Evolutionary conservation across 1,140 invertebrate species (phyloP), one percentile per base, ranked within the genome.

Genomic region (Nomia melanderi): DNA sequence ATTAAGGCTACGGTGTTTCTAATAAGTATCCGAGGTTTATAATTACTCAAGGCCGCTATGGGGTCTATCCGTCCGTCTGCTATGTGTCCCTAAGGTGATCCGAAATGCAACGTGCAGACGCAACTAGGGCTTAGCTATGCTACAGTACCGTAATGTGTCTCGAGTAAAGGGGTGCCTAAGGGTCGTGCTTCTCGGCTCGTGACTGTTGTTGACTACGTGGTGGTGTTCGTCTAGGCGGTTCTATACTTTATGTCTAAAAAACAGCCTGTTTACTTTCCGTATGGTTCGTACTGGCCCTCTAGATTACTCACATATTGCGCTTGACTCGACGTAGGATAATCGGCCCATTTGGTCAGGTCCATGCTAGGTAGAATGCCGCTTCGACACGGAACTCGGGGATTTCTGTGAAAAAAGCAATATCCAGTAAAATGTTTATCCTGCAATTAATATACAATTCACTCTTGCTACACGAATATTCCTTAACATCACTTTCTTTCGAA

Each of bases 261-360:
- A 80, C 62, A 80, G 53, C 59, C 63, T 56, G 60, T 77, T 90
- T 94, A 94, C 90, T 94, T 94, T 83, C 94, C 94, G 83, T 93
- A 88, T 74, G 92, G 92, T 59, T 92, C 92, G 81, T 93, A 90
- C 84, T 94, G 92, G 88, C 92, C 93, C 29, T 90, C 91, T 91
- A 93, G 93, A 88, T 93, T 94, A 94, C 94, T 95, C 92, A 95
- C 94, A 87, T 94, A 95, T 92, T 94, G 91, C 79, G 94, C 93
- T 76, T 93, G 87, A 78, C 90, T 90, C 67, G 87, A 86, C 71
- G 86, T 76, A 47, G 92, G 92, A 88, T 92, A 95, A 87, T 97
- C 96, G 7, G 96, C 96, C 97, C 97, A 98, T 90, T 97, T 97
- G 78, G 93, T 95, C 78, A 98, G 94, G 90, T 98, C 97, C 82